Conservation (phyloP, 2,888 invertebrate genomes). For the Drosophila fulvimacula region DNA sequence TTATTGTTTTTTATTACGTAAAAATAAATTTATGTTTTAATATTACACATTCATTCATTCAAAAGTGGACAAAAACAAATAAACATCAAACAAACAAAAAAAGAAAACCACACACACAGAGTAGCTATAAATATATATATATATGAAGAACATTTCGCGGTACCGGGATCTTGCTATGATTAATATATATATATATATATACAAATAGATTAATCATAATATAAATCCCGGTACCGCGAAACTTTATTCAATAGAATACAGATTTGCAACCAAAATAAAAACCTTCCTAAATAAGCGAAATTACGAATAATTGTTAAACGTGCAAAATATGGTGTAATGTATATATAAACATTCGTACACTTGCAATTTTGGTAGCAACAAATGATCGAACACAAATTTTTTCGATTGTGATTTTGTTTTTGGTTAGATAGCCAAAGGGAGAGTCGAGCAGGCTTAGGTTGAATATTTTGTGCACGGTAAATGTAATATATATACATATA, state of each 20-base stretch:
- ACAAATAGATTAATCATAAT: background rate
- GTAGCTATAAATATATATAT: background rate
- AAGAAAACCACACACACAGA: background rate
- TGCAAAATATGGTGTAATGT: conserved; percentile 4
- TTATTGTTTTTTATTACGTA: conserved; percentile 24
- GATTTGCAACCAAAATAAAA: background rate
- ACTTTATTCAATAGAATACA: background rate
- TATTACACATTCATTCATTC: too few relatives aligned
- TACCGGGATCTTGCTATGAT: too few relatives aligned
- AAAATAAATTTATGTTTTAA: conserved; percentile 43
- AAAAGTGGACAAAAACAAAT: conserved; percentile 16
- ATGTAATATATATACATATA: background rate
- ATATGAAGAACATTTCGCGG: too few relatives aligned
- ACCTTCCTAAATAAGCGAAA: background rate
- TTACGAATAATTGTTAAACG: background rate
- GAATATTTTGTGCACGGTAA: background rate
- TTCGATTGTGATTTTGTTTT: background rate
- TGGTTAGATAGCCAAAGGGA: conserved; percentile 2
- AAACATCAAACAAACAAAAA: background rate
- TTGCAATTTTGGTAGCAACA: background rate
- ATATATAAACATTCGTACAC: background rate
- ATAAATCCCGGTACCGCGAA: background rate
- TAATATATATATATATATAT: background rate
- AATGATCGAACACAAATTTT: background rate
- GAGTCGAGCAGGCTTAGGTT: conserved; percentile 1